Conservation (phyloP, 2,888 invertebrate genomes). For the Quadriops clusia region DNA sequence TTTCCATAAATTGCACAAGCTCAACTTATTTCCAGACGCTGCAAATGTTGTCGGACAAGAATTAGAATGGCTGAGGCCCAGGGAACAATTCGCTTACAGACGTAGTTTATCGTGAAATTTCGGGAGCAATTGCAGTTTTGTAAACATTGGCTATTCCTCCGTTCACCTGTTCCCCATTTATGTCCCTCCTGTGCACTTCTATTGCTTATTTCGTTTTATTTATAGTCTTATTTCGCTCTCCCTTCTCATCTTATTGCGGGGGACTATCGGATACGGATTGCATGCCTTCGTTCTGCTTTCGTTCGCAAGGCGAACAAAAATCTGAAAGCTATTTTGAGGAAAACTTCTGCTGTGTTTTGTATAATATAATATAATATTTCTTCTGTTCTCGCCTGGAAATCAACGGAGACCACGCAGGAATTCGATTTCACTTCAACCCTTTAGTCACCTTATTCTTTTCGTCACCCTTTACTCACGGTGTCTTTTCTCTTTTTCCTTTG, state of each 20-base stretch:
- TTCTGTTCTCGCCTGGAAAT: too few species aligned
- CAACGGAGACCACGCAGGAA: too few species aligned
- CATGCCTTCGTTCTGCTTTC: too few species aligned
- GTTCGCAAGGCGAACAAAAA: conserved; percentile 4
- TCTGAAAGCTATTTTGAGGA: conserved; percentile 6
- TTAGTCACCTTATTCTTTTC: too few species aligned
- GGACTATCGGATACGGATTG: too few species aligned
- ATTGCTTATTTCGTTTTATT: conserved; percentile 31
- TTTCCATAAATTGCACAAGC: too few species aligned
- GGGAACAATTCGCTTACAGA: conserved; percentile 27
- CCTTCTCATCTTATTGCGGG: conserved; percentile 14
- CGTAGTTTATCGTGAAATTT: conserved; percentile 27
- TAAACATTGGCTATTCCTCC: conserved; percentile 27
- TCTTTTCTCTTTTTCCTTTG: too few species aligned
- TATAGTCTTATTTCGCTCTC: conserved; percentile 29
- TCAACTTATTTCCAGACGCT: too few species aligned
- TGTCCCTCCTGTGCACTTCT: conserved; percentile 20
- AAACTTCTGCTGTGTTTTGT: too few species aligned
- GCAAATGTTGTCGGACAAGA: conserved; percentile 17
- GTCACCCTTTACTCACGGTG: too few species aligned
- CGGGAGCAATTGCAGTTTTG: conserved; percentile 28
- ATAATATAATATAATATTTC: too few species aligned
- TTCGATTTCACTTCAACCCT: too few species aligned
- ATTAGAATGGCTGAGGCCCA: conserved; percentile 20
- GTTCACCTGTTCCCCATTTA: conserved; percentile 25